Evolutionary conservation across 2,888 invertebrate genomes (phyloP).

Genomic region (Lasioglossum morio): DNA sequence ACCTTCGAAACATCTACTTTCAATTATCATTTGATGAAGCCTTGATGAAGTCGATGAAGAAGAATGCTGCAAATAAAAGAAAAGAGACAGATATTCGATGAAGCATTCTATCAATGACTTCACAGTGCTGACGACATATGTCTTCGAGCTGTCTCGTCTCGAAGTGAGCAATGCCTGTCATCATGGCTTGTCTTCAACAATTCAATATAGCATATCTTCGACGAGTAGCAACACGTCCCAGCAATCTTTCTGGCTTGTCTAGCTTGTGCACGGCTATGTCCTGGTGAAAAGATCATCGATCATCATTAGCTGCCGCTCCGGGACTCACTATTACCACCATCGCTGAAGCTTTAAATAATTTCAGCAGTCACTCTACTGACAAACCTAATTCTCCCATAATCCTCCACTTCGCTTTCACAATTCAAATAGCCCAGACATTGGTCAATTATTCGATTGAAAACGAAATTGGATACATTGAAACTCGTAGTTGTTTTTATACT

Average conservation of each 20-base stretch:
- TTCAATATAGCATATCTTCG: conserved; percentile 68
- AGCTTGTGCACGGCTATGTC: conserved; percentile 51
- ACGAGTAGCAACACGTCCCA: conserved; percentile 29
- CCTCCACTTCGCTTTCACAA: background rate
- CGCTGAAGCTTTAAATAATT: conserved; percentile 46
- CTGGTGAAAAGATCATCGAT: conserved; percentile 75
- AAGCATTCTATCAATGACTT: conserved; percentile 51
- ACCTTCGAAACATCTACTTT: background rate
- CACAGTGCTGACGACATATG: conserved; percentile 50
- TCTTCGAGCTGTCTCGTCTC: conserved; percentile 38
- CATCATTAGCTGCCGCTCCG: conserved; percentile 74
- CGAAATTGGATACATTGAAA: background rate
- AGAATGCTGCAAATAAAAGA: background rate
- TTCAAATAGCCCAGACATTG: background rate
- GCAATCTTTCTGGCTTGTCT: conserved; percentile 46
- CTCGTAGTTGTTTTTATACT: background rate
- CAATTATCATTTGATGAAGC: background rate
- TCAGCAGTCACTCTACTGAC: conserved; percentile 22
- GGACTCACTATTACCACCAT: conserved; percentile 15
- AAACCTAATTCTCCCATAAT: background rate
- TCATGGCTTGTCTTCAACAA: conserved; percentile 57
- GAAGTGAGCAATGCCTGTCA: conserved; percentile 51
- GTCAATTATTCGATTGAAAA: background rate
- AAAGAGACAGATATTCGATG: background rate
- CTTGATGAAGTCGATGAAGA: background rate